phyloP scores from a whole-genome alignment of 2,888 invertebrate species.

The Eristalis pertinax region DNA sequence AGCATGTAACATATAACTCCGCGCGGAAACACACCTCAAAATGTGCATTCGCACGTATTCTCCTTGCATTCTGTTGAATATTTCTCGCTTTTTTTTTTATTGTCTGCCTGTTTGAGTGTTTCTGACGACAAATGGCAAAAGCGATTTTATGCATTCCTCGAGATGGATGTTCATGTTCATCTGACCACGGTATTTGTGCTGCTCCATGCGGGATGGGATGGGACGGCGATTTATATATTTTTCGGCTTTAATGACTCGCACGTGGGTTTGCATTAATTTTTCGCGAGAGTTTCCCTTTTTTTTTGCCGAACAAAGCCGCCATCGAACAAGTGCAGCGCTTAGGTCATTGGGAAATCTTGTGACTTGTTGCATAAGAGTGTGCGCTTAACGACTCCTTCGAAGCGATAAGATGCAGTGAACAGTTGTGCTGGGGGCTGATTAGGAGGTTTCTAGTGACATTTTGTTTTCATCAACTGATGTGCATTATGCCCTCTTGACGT shows the following conservation, averaged over 20 bases:
- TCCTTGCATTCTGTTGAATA: conserved; percentile 24
- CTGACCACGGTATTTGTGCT: not conserved
- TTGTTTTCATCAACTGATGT: not conserved
- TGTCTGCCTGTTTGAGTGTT: conserved; percentile 12
- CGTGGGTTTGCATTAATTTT: conserved; percentile 61
- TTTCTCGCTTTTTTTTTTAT: conserved; percentile 8
- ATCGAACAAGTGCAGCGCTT: not conserved
- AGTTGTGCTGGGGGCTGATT: not conserved
- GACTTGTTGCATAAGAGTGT: conserved; percentile 16
- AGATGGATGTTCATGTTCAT: not conserved
- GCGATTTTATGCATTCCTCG: conserved; percentile 56
- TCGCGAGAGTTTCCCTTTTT: conserved; percentile 5
- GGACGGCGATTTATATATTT: not conserved
- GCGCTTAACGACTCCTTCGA: not conserved
- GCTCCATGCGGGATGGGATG: not conserved
- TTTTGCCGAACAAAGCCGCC: not conserved
- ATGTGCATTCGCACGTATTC: conserved; percentile 57
- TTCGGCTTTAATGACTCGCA: conserved; percentile 38
- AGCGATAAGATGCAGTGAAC: not conserved
- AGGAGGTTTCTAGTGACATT: not conserved
- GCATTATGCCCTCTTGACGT: too few species aligned
- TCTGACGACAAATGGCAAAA: conserved; percentile 35
- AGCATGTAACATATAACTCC: not conserved
- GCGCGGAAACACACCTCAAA: conserved; percentile 4
- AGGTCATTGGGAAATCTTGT: conserved; percentile 17